Base-by-base conservation (phyloP, 64 coral and sea anemone species). In the Acropora yongei region DNA sequence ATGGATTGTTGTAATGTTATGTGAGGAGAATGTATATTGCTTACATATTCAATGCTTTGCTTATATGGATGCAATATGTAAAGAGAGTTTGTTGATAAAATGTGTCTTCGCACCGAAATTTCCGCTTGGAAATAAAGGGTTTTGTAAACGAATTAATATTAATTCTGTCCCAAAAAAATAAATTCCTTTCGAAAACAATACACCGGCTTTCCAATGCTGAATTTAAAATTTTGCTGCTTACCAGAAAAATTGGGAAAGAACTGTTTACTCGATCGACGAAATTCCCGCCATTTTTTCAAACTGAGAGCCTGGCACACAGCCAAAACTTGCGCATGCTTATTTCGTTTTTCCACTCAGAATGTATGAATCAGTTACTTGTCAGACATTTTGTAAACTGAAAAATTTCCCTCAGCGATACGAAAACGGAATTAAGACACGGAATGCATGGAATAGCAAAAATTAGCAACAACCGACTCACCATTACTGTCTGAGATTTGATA, bases 401-500 rank as follows among this genome's bases (percentile, higher is more conserved):
- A 80, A 16, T 17, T 16, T 46, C 47, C 78, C 53, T 57, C 12
- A 47, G 12, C 48, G 6, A 69, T n/a, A 80, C 6, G 3, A 50
- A 45, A 39, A 60, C 75, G 16, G 10, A 18, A 8, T 8, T 55
- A 55, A 55, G 51, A 73, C 18, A 40, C 16, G 42, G 39, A 48
- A 49, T 55, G 51, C 51, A 55, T 55, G 10, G 51, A 55, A 55
- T 55, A 5, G 17, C n/a, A 9, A 82, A 2, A 49, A 40, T 1
- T 55, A 5, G 6, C n/a, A 9, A 82, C 5, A 49, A 40, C 5
- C 9, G 11, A 60, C 78, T 82, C 7, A 91, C 78, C 66, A 78
- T 18, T 65, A 80, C 30, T 14, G 2, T 16, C 48, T 43, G 49
- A 48, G 88, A 81, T 82, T 82, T 95, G 90, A 16, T 93, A 96